A percentile compares a stretch with the other conserved stretches of the same genome.
phyloP scores from a whole-genome alignment of 2,797 vertebrate species.

The Decapterus maruadsi region DNA sequence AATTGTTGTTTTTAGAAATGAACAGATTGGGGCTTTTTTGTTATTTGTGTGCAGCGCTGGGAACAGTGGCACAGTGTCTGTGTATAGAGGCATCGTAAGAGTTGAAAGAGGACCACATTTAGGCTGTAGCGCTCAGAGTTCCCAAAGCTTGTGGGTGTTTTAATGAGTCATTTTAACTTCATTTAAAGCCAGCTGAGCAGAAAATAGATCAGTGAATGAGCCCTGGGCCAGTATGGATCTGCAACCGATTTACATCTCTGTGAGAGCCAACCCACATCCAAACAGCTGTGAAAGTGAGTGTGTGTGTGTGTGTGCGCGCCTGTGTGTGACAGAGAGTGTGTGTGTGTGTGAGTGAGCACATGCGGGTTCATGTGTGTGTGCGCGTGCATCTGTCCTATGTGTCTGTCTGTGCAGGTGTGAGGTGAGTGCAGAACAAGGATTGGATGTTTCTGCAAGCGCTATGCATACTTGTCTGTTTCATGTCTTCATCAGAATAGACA shows the following conservation, averaged over 20 bases:
- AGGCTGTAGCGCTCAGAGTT: conserved; percentile 97
- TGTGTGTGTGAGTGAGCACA: conserved; percentile 71
- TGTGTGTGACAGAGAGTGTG: conserved; percentile 9
- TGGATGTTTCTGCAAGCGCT: conserved; percentile 57
- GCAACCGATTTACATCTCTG: conserved; percentile 90
- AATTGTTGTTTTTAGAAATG: conserved; percentile 76
- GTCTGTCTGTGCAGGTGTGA: conserved; percentile 75
- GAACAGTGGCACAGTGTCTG: conserved; percentile 78
- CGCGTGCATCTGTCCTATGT: conserved; percentile 50
- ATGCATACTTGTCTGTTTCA: conserved; percentile 68
- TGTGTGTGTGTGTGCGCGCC: conserved; percentile 25
- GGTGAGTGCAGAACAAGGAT: conserved; percentile 66
- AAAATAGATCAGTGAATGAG: conserved; percentile 99
- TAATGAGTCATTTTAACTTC: conserved; percentile 99
- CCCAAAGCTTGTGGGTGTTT: conserved; percentile 99
- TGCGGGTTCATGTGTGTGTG: conserved; percentile 12
- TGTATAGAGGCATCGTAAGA: conserved; percentile 75
- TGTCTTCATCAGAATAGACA: conserved; percentile 77
- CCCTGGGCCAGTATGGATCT: conserved; percentile 98
- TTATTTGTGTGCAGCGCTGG: conserved; percentile 73
- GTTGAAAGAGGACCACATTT: conserved; percentile 96
- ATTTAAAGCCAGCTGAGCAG: conserved; percentile 99
- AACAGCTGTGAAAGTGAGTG: conserved; percentile 82
- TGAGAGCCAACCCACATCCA: conserved; percentile 89
- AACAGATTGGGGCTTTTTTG: conserved; percentile 71